Base-by-base conservation (phyloP, 2,888 invertebrate species). In the Ophioninae sp. region DNA sequence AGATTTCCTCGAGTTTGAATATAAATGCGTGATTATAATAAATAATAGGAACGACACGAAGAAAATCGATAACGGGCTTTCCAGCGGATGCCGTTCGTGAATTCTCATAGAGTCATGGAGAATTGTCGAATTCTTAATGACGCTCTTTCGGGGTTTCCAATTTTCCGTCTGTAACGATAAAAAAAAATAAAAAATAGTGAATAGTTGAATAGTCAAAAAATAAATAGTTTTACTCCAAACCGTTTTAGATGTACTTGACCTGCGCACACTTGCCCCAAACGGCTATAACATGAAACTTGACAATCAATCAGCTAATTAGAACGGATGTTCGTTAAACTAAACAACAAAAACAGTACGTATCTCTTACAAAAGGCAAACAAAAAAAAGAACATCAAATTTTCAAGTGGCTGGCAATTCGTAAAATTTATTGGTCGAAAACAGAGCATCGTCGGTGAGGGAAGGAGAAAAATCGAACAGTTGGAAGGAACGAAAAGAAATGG, bases 1-100 rank as follows among this genome's bases (percentile, higher is more conserved):
- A 81, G 79, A 81, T 81, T 83, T 72, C 71, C 22, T 75, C 63
- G 30, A 30, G 44, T 73, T 73, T 81, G 81, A 81, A 84, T 84
- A 79, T 73, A 84, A 84, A 84, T 84, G 75, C 44, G 61, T 67
- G 67, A 71, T 79, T 75, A 72, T 63, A 63, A 79, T 72, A 79
- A 78, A 79, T 74, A 75, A 71, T 75, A 37, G 10, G 7, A 44
- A 56, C 20, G 58, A 74, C 56, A 20, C 30, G 41, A 75, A 74
- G 8, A 22, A 72, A 64, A n/a, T 73, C 72, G 61, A 75, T 69
- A 72, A 67, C 17, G 65, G 37, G 17, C 51, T 65, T 23, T 58
- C 23, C 44, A 9, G 44, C 51, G 51, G 51, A 51, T 51, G 51
- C 51, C 17, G 17, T 51, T 51, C 51, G 51, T 6, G 17, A 51